phyloP scores from a whole-genome alignment of 2,888 invertebrate genomes.

The Leptopilina drosophilae region DNA sequence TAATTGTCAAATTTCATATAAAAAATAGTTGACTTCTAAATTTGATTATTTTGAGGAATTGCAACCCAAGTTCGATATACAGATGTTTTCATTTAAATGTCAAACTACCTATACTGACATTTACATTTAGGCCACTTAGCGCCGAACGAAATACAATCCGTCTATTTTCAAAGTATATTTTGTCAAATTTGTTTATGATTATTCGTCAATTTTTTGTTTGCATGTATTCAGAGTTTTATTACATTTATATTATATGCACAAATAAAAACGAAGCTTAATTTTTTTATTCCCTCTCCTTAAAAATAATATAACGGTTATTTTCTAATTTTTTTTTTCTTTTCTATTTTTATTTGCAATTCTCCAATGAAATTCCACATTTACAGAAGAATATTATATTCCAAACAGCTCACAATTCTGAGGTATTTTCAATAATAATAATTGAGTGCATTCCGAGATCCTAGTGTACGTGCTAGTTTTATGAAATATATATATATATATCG shows the following conservation, averaged over 20 bases:
- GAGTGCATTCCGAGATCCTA: constrained; percentile 4
- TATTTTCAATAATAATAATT: constrained; percentile 21
- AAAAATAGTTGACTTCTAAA: constrained; percentile 4
- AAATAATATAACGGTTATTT: background rate
- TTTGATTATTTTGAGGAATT: constrained; percentile 9
- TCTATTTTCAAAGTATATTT: background rate
- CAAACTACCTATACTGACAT: background rate
- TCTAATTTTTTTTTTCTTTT: background rate
- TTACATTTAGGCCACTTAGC: background rate
- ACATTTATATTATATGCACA: too few relatives aligned
- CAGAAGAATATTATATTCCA: constrained; percentile 28
- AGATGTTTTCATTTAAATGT: constrained; percentile 25
- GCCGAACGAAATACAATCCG: background rate
- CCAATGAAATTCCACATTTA: background rate
- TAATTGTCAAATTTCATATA: background rate
- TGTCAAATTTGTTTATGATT: background rate
- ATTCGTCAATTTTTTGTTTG: too few relatives aligned
- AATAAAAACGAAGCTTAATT: too few relatives aligned
- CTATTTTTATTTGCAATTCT: background rate
- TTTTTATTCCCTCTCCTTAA: background rate
- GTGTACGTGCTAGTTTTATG: constrained; percentile 25
- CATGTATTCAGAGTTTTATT: too few relatives aligned
- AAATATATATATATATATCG: background rate
- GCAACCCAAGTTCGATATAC: background rate
- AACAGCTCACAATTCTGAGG: constrained; percentile 4